Evolutionary conservation across 1,140 invertebrate species (phyloP), one percentile per base, ranked within the genome.

Genomic region (Solenopsis invicta): DNA sequence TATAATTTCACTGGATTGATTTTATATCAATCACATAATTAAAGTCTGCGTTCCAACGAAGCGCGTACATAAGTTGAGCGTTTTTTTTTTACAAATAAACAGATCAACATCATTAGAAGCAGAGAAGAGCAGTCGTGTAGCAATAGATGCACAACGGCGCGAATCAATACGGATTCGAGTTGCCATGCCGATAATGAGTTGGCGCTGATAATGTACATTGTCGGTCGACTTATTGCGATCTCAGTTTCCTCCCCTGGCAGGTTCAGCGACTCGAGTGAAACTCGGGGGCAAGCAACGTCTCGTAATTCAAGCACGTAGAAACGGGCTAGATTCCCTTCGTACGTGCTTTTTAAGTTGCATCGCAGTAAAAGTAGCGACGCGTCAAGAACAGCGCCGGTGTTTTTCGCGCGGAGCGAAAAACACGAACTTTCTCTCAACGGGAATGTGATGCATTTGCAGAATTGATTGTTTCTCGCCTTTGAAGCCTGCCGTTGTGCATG

Each of bases 221-320:
- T 61, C 67, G 41, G 12, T 75, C 54, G 54, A 75, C 37, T 74
- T 74, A 74, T 62, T 84, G 24, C 69, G 41, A 84, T 84, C 41
- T 84, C 54, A 41, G 24, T 61, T 50, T 21, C 37, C 41, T n/a
- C 18, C 10, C 18, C 18, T 48, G 18, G 24, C 41, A 59, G 41
- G 10, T 82, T 61, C 54, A 74, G 50, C n/a, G 52, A 74, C 54
- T 84, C 54, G 69, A 37, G 41, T 41, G 67, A 61, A 24, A 18
- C 62, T 64, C 24, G 6, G 45, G 24, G 34, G 48, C 59, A 13
- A 37, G 34, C 48, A 69, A 61, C 41, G 67, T 75, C 80, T 75
- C 69, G 80, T 84, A 84, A 84, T 75, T 84, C 69, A 84, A 75
- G 80, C 80, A 84, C 80, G 80, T 84, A 74, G 80, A 84, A 84